A percentile compares a stretch with the other conserved stretches of the same genome.
These are phyloP conservation scores for Drosophila guanche DNA, from an alignment of 1,140 invertebrate genomes.

Conservation along the genomic window DNA sequence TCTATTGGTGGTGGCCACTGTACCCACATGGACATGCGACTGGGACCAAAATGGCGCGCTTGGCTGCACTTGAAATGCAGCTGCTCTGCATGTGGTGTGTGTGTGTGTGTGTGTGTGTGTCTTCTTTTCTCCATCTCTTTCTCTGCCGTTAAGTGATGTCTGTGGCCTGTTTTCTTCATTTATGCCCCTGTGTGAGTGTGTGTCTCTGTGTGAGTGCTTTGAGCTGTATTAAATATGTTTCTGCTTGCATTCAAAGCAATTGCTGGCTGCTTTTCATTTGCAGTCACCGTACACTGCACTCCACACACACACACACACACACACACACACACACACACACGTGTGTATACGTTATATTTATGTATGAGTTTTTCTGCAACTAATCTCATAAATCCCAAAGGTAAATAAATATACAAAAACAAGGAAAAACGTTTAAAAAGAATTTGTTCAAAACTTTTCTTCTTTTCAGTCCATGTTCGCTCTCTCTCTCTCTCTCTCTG, in stretches of 20 bases:
- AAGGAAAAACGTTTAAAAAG: constrained; percentile 77
- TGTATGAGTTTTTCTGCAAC: constrained; percentile 53
- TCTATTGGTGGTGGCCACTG: constrained; percentile 15
- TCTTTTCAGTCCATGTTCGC: constrained; percentile 1
- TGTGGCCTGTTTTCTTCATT: constrained; percentile 19
- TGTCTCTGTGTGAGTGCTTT: constrained; percentile 45
- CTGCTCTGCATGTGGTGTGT: constrained; percentile 21
- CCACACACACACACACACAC: constrained; percentile 4
- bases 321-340: neutral
- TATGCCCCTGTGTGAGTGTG: constrained; percentile 2
- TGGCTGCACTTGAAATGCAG: constrained; percentile 68
- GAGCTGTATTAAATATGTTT: constrained; percentile 74
- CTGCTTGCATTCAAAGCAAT: constrained; percentile 68
- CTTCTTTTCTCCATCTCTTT: constrained; percentile 10
- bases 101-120: constrained; percentile 29
- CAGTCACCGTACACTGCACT: constrained; percentile 50
- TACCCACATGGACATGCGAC: constrained; percentile 47
- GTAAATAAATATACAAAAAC: constrained; percentile 78
- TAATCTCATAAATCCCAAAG: constrained; percentile 81
- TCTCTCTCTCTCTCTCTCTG: constrained; percentile 3
- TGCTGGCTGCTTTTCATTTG: constrained; percentile 70
- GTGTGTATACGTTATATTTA: neutral
- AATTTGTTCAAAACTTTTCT: constrained; percentile 71
- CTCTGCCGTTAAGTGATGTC: neutral
- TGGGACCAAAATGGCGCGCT: constrained; percentile 54